phyloP scores from a whole-genome alignment of 1,140 invertebrate genomes.

The Bombus waltoni region DNA sequence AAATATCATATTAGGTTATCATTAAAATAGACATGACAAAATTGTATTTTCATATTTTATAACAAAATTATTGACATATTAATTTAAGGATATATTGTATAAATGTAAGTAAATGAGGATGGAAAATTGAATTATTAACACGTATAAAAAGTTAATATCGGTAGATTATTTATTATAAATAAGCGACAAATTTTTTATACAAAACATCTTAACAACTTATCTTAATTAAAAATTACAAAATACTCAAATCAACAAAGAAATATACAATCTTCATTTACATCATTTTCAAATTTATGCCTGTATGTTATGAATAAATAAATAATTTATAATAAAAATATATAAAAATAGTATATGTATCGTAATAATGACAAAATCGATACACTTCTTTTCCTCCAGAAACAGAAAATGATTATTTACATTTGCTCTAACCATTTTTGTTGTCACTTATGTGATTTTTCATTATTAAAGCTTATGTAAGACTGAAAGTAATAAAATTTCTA shows the following conservation, averaged over 20 bases:
- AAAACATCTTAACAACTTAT: slow-evolving; percentile 19
- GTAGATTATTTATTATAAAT: slow-evolving; percentile 19
- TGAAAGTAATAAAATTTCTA: slow-evolving; percentile 23
- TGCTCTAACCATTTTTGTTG: not conserved
- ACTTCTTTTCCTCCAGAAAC: slow-evolving; percentile 65
- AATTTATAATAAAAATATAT: slow-evolving; percentile 28
- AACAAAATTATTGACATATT: not conserved
- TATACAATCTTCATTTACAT: slow-evolving; percentile 1
- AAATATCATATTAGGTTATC: slow-evolving; percentile 4
- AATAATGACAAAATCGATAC: slow-evolving; percentile 17
- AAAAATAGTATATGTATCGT: slow-evolving; percentile 15
- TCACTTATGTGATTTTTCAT: not conserved
- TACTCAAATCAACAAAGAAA: not conserved
- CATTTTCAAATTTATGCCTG: not conserved
- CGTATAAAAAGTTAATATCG: not conserved
- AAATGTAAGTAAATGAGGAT: slow-evolving; percentile 2
- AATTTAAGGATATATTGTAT: not conserved
- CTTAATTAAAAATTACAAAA: slow-evolving; percentile 2
- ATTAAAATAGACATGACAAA: not conserved
- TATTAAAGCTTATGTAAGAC: not conserved
- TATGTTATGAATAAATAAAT: not conserved
- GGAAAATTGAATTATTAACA: not conserved
- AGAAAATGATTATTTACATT: slow-evolving; percentile 48
- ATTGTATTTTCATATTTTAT: slow-evolving; percentile 1
- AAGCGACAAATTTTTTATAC: slow-evolving; percentile 12